phyloP scores from a whole-genome alignment of 1,140 invertebrate species.

The Fopius arisanus region DNA sequence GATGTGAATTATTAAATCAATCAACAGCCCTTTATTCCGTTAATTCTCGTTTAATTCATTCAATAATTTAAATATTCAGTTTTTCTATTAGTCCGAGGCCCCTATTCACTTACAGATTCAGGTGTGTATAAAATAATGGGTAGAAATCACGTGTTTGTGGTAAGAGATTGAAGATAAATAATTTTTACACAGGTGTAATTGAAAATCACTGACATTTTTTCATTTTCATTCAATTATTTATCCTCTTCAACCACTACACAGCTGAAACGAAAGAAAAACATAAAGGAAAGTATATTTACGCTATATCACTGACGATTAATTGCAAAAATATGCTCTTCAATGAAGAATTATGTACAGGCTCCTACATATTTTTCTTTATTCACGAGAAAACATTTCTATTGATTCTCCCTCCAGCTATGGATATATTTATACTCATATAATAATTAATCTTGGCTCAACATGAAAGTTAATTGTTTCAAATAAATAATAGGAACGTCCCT shows the following conservation, averaged over 20 bases:
- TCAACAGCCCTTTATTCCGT: not conserved
- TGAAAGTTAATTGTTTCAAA: not conserved
- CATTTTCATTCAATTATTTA: not conserved
- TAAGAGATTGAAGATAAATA: not conserved
- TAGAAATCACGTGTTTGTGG: not conserved
- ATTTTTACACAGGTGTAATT: not conserved
- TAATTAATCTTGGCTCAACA: slow-evolving; percentile 4
- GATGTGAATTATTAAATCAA: not conserved
- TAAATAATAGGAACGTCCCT: not conserved
- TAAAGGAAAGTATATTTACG: not conserved
- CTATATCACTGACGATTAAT: slow-evolving; percentile 9
- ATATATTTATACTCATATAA: slow-evolving; percentile 2
- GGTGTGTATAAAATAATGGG: not conserved
- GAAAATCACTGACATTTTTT: too few species aligned
- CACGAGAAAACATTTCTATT: not conserved
- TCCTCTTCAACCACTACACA: not conserved
- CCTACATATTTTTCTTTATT: not conserved
- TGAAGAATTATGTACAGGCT: slow-evolving; percentile 2
- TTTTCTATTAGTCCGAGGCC: not conserved
- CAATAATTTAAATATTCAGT: not conserved
- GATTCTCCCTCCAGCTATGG: not conserved
- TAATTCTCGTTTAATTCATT: not conserved
- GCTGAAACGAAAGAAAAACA: not conserved
- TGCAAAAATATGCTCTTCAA: slow-evolving; percentile 9
- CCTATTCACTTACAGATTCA: not conserved